Evolutionary conservation across 2,797 vertebrate genomes (phyloP).

Genomic region (Microcaecilia unicolor): DNA sequence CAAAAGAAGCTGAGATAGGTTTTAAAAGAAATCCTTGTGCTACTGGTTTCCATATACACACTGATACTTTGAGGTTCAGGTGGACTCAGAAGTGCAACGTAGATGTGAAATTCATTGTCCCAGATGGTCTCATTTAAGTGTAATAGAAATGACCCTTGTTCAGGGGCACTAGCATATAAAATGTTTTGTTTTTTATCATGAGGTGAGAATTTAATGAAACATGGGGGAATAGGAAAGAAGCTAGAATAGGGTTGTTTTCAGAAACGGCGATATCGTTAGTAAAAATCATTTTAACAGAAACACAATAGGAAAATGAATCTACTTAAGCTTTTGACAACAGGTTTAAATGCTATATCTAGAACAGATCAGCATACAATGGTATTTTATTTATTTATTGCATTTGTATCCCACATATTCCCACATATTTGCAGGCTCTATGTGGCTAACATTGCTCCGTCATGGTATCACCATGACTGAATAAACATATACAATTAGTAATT

Average conservation of each 20-base stretch:
- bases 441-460: too few relatives aligned
- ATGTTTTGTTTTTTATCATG: constrained; percentile 2
- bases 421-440: too few relatives aligned
- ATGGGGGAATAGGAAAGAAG: not conserved
- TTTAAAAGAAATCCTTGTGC: not conserved
- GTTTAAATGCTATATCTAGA: too few relatives aligned
- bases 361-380: too few relatives aligned
- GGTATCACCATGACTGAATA: too few relatives aligned
- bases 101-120: constrained; percentile 15
- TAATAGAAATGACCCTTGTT: constrained; percentile 16
- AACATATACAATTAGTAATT: too few relatives aligned
- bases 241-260: not conserved
- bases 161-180: constrained; percentile 3
- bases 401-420: too few relatives aligned
- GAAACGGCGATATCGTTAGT: not conserved
- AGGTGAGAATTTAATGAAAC: constrained; percentile 17
- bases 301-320: too few relatives aligned
- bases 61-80: not conserved
- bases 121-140: constrained; percentile 7
- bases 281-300: too few relatives aligned
- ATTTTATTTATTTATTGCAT: too few relatives aligned
- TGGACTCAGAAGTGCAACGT: not conserved
- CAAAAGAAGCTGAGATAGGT: accelerated
- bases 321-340: too few relatives aligned
- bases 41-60: not conserved